Conservation (phyloP, 2,113 vertebrate genomes). For the Charina bottae region DNA sequence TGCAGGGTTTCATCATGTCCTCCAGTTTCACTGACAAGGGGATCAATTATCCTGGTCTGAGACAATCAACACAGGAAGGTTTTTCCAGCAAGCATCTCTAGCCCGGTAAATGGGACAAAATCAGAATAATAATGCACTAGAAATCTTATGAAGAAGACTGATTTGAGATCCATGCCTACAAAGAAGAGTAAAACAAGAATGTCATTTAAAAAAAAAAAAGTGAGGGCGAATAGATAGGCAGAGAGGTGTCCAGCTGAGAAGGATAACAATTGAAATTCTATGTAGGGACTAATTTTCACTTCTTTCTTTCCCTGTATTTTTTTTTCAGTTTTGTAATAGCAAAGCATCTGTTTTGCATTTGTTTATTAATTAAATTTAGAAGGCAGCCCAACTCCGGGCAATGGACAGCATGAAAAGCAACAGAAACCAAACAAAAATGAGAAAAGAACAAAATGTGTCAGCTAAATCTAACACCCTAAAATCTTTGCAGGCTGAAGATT, state of each 20-base stretch:
- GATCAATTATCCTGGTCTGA: constrained; percentile 56
- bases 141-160: not conserved
- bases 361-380: not conserved
- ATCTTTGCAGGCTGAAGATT: not conserved
- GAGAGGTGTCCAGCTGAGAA: not conserved
- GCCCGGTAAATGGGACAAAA: not conserved
- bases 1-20: constrained; percentile 40
- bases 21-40: constrained; percentile 48
- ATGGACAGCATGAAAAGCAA: not conserved
- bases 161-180: not conserved
- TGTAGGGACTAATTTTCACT: not conserved
- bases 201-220: not conserved
- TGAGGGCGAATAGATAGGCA: not conserved
- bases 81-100: not conserved
- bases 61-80: not conserved
- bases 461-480: not conserved
- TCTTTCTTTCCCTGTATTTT: not conserved
- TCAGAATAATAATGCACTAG: not conserved
- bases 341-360: not conserved
- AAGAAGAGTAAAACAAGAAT: not conserved
- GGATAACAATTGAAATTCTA: not conserved
- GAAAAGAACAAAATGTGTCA: not conserved
- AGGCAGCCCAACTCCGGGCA: not conserved
- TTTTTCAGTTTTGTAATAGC: not conserved
- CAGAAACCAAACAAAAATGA: not conserved